These are phyloP conservation scores for Halcyon senegalensis DNA, from an alignment of 2,113 vertebrate genomes.

Conservation along the genomic window DNA sequence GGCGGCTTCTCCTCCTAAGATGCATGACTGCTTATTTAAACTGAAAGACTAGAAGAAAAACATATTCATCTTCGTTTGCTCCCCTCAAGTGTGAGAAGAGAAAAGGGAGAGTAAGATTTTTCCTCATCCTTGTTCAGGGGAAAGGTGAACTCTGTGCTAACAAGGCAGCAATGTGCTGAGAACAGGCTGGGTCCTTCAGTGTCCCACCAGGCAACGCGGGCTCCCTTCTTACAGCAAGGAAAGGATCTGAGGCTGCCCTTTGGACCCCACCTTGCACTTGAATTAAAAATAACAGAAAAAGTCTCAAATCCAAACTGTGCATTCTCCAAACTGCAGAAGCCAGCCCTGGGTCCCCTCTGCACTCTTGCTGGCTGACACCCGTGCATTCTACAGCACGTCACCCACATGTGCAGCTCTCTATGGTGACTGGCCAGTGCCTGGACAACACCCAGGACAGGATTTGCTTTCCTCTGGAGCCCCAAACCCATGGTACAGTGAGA, in stretches of 20 bases:
- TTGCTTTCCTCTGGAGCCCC: neutral
- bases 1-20: neutral
- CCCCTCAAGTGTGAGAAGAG: neutral
- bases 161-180: neutral
- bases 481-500: neutral
- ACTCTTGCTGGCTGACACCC: neutral
- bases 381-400: neutral
- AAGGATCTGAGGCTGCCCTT: neutral
- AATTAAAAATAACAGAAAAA: neutral
- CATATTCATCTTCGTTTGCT: conserved; percentile 37
- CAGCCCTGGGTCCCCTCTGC: neutral
- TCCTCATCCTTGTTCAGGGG: neutral
- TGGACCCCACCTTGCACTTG: neutral
- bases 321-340: neutral
- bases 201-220: rapidly evolving
- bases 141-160: neutral
- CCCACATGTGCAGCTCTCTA: rapidly evolving
- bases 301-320: neutral
- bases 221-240: neutral
- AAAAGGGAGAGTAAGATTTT: neutral
- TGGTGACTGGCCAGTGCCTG: neutral
- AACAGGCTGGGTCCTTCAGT: neutral
- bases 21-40: neutral
- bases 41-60: conserved; percentile 6
- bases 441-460: neutral